A percentile compares a stretch with the other conserved stretches of the same genome.
These are phyloP conservation scores for Glandiceps talaboti DNA, from an alignment of 53 echinoderm and acorn worm species.

Conservation along the genomic window DNA sequence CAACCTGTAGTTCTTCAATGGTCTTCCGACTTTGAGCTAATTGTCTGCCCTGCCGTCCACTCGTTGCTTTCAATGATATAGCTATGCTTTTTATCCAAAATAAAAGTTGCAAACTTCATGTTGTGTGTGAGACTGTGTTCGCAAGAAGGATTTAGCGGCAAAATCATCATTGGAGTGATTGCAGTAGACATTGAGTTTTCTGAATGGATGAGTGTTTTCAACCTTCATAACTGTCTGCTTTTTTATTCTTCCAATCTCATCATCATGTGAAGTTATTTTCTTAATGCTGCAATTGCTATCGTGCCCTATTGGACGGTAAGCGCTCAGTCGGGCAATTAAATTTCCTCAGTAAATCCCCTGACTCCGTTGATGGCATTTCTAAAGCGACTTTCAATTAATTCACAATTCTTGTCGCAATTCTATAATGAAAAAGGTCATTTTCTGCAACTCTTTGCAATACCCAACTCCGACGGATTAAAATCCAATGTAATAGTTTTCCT, in stretches of 20 bases:
- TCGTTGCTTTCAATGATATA: no score
- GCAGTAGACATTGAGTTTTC: no score
- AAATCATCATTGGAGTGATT: no score
- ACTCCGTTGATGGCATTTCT: neutral
- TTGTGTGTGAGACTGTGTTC: no score
- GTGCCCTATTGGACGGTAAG: neutral
- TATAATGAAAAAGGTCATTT: neutral
- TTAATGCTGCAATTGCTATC: neutral
- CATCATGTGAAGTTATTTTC: neutral
- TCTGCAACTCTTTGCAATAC: neutral
- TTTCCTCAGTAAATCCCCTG: neutral
- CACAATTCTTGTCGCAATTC: neutral
- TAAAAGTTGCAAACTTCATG: no score
- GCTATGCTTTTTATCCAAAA: no score
- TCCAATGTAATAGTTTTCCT: neutral
- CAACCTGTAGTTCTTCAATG: no score
- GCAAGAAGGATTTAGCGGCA: no score
- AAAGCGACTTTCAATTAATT: neutral
- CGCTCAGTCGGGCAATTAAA: neutral
- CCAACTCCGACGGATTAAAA: neutral
- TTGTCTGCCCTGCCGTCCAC: no score
- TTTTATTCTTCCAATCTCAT: neutral
- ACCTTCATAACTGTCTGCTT: neutral
- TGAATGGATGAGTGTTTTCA: no score
- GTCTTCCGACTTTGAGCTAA: no score